phyloP scores from a whole-genome alignment of 35 echinoderm and acorn worm genomes.

The Anneissia japonica region DNA sequence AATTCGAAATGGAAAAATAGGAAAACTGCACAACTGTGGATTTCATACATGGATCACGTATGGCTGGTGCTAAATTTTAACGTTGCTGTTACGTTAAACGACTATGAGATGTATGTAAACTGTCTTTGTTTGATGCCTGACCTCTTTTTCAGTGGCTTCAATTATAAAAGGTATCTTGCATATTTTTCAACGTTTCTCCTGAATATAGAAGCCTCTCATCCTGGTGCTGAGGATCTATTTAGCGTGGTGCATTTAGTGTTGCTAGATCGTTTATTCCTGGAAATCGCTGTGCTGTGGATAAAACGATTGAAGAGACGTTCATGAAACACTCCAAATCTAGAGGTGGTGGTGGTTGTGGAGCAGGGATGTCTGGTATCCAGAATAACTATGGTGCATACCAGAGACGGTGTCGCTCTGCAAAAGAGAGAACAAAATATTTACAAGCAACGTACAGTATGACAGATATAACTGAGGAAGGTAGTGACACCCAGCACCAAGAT shows the following conservation, averaged over 20 bases:
- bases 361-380: constrained; percentile 44
- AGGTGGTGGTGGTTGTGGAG: constrained; percentile 36
- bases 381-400: constrained; percentile 43
- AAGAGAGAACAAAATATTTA: constrained; percentile 27
- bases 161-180: no score
- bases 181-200: no score
- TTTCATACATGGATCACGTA: not conserved
- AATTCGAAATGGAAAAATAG: not conserved
- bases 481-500: constrained; percentile 41
- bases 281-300: not conserved
- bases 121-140: not conserved
- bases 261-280: not conserved
- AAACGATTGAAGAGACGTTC: not conserved
- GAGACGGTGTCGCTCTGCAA: constrained; percentile 36
- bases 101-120: not conserved
- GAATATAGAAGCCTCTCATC: not conserved
- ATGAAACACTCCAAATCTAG: not conserved
- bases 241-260: not conserved
- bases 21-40: not conserved
- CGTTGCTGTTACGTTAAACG: not conserved
- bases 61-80: not conserved
- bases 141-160: not conserved
- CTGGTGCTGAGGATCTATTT: not conserved
- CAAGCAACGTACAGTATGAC: constrained; percentile 16
- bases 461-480: constrained; percentile 16